A percentile compares a stretch with the other conserved stretches of the same genome.
Evolutionary conservation across 2,888 invertebrate species (phyloP).

Genomic region (Carterocephalus palaemon): DNA sequence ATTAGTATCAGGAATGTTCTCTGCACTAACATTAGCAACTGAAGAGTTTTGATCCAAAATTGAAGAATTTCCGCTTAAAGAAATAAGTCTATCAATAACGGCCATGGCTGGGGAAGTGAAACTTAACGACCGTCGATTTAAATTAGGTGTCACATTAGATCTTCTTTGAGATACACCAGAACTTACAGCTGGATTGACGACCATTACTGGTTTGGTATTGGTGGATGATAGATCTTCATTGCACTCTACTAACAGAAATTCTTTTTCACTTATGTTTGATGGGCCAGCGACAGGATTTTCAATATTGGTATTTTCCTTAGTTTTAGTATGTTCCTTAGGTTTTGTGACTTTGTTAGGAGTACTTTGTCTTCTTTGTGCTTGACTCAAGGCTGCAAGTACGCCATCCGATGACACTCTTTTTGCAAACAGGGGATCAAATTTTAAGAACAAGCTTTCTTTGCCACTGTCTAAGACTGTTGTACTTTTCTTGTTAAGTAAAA

Average conservation of each 20-base stretch:
- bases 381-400: slow-evolving; percentile 51
- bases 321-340: slow-evolving; percentile 32
- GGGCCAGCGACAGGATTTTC: slow-evolving; percentile 38
- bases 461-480: slow-evolving; percentile 62
- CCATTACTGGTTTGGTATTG: slow-evolving; percentile 68
- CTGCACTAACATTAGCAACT: slow-evolving; percentile 41
- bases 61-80: slow-evolving; percentile 62
- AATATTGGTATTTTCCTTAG: slow-evolving; percentile 32
- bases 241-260: slow-evolving; percentile 40
- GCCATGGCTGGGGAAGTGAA: slow-evolving; percentile 75
- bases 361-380: slow-evolving; percentile 53
- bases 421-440: slow-evolving; percentile 70
- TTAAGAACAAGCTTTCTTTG: slow-evolving; percentile 70
- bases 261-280: slow-evolving; percentile 41
- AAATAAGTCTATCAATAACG: slow-evolving; percentile 72
- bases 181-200: slow-evolving; percentile 66
- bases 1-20: slow-evolving; percentile 58
- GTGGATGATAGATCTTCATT: slow-evolving; percentile 50
- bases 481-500: slow-evolving; percentile 61
- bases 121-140: slow-evolving; percentile 62
- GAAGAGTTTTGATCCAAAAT: slow-evolving; percentile 46
- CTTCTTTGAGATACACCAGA: slow-evolving; percentile 54
- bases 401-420: slow-evolving; percentile 60
- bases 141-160: slow-evolving; percentile 52
- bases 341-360: slow-evolving; percentile 51